Conservation (phyloP, 2,888 invertebrate genomes). For the Odiellus spinosus region DNA sequence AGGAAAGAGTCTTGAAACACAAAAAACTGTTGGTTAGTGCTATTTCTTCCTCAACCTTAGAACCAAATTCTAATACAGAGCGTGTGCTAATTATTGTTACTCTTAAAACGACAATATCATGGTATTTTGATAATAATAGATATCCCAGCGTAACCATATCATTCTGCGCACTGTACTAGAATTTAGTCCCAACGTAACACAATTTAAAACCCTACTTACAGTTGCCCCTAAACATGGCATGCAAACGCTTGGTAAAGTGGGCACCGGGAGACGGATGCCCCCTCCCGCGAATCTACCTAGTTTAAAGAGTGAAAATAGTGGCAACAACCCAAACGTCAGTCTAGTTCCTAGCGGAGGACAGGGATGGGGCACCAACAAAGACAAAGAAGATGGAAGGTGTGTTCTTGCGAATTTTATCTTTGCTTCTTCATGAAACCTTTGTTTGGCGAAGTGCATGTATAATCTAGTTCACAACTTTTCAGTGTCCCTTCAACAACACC, state of each 20-base stretch:
- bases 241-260: slow-evolving; percentile 99
- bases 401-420: no score
- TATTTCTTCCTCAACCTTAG: slow-evolving; percentile 1
- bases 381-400: slow-evolving; percentile 18
- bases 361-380: slow-evolving; percentile 48
- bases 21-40: slow-evolving; percentile 31
- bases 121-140: no score
- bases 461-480: background rate
- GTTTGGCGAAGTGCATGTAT: no score
- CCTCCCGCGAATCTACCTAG: slow-evolving; percentile 93
- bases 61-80: no score
- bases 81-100: no score
- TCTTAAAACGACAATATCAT: no score
- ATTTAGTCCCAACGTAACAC: no score
- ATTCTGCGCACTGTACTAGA: no score
- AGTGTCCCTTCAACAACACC: slow-evolving; percentile 19
- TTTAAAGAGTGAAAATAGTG: slow-evolving; percentile 84
- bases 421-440: no score
- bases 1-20: slow-evolving; percentile 35
- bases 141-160: no score
- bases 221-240: slow-evolving; percentile 94
- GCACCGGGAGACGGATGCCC: slow-evolving; percentile 84
- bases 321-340: slow-evolving; percentile 58
- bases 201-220: no score
- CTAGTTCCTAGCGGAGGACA: slow-evolving; percentile 60